Evolutionary conservation across 30 jellyfish, hydroid and myxozoan species (phyloP).

Genomic region (Pelagia noctiluca): DNA sequence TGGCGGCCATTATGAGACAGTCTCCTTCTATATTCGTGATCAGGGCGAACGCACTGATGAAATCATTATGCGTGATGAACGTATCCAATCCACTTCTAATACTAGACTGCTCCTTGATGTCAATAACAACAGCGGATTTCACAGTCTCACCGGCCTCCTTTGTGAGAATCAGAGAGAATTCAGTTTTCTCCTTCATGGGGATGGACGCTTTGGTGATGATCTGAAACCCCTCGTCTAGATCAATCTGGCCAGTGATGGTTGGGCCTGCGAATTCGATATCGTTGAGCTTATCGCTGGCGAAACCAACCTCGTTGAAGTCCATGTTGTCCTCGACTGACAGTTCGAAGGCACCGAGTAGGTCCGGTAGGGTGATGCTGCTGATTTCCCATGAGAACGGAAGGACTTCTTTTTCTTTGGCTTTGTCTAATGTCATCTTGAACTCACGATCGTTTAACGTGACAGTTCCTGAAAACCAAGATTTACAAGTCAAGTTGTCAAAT

Average conservation of each 20-base stretch:
- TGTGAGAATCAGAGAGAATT: slow-evolving; percentile 29
- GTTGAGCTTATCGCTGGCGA: slow-evolving; percentile 28
- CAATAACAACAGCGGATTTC: slow-evolving; percentile 45
- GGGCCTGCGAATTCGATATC: slow-evolving; percentile 48
- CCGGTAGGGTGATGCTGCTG: slow-evolving; percentile 13
- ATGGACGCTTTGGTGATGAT: slow-evolving; percentile 42
- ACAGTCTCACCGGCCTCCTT: slow-evolving; percentile 38
- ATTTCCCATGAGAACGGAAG: slow-evolving; percentile 36
- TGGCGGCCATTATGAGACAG: slow-evolving; percentile 45
- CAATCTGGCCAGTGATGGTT: slow-evolving; percentile 22
- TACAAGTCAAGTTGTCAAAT: background rate
- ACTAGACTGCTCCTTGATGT: slow-evolving; percentile 12
- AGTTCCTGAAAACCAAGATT: slow-evolving; percentile 2
- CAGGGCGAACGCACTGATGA: slow-evolving; percentile 55
- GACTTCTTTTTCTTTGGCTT: background rate
- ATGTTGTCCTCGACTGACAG: slow-evolving; percentile 20
- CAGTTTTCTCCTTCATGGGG: slow-evolving; percentile 13
- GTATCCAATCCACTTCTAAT: slow-evolving; percentile 34
- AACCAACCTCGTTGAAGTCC: slow-evolving; percentile 57
- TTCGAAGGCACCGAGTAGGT: slow-evolving; percentile 51
- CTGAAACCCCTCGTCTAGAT: slow-evolving; percentile 21
- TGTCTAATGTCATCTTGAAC: slow-evolving; percentile 12
- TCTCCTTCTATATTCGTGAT: slow-evolving; percentile 49
- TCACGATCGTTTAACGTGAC: background rate
- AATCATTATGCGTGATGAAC: slow-evolving; percentile 31